Percentiles rank a stretch among this genome's conserved stretches.
These are phyloP conservation scores for Todiramphus chloris DNA, from an alignment of 2,113 vertebrate species.

Conservation along the genomic window DNA sequence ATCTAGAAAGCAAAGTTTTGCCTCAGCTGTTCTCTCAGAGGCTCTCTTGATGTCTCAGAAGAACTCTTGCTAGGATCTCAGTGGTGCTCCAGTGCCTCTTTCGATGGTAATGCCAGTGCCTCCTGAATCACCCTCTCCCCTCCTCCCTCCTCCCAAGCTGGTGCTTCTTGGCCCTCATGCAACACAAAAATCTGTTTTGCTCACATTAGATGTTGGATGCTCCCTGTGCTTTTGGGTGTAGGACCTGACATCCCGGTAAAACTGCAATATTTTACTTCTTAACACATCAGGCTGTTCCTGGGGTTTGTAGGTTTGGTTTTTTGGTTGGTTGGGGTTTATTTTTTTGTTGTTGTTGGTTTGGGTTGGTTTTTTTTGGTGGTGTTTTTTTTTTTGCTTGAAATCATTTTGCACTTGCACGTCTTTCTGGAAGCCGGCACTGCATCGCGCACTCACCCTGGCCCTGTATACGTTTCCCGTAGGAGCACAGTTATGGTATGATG, in stretches of 20 bases:
- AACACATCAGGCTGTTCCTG: not conserved
- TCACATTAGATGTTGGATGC: not conserved
- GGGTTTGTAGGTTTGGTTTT: not conserved
- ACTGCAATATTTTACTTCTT: not conserved
- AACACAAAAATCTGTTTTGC: not conserved
- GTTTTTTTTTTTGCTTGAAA: not conserved
- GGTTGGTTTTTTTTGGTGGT: not conserved
- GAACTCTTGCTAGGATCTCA: not conserved
- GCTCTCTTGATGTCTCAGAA: not conserved
- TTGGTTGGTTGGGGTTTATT: too few species aligned
- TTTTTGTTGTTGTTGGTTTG: not conserved
- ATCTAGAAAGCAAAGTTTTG: not conserved
- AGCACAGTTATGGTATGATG: not conserved
- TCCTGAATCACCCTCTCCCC: not conserved
- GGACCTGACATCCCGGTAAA: not conserved
- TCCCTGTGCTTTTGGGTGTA: not conserved
- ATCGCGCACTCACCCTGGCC: not conserved
- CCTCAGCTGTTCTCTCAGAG: not conserved
- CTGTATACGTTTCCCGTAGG: not conserved
- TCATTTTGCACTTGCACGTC: not conserved
- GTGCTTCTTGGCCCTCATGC: not conserved
- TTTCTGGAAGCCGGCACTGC: not conserved
- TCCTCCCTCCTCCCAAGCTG: not conserved
- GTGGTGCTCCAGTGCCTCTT: not conserved
- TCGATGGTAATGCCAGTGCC: not conserved